Evolutionary conservation across 2,888 invertebrate genomes (phyloP).

Genomic region (Meliscaeva auricollis): DNA sequence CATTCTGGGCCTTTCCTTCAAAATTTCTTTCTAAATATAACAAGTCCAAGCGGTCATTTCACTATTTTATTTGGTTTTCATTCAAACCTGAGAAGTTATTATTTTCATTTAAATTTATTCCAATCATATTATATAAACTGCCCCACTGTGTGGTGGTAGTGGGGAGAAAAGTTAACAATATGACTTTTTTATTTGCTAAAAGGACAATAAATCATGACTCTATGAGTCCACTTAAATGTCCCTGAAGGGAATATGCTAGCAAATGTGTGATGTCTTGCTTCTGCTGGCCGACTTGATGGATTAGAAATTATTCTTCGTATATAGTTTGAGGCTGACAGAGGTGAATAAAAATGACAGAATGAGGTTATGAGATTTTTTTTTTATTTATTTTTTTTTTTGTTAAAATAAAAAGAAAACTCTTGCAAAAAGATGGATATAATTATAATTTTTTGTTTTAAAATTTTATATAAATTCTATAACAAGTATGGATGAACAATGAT

Average conservation of each 20-base stretch:
- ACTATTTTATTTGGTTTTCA: not conserved
- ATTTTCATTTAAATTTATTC: not conserved
- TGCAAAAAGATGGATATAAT: no score
- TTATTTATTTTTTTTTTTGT: not conserved
- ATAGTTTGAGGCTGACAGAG: slow-evolving; percentile 43
- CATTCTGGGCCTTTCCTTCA: no score
- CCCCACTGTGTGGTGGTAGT: not conserved
- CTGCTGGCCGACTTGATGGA: slow-evolving; percentile 65
- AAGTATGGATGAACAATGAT: no score
- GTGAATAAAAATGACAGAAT: slow-evolving; percentile 59
- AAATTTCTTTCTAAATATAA: no score
- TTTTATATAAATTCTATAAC: no score
- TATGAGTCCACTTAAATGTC: slow-evolving; percentile 72
- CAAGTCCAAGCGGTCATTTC: no score
- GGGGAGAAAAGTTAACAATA: slow-evolving; percentile 59
- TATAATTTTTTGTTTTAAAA: no score
- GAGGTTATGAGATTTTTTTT: slow-evolving; percentile 51
- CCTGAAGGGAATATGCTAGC: slow-evolving; percentile 65
- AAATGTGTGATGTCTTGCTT: slow-evolving; percentile 69
- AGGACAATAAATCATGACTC: slow-evolving; percentile 73
- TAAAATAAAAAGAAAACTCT: no score
- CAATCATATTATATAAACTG: not conserved
- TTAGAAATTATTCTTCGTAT: slow-evolving; percentile 66
- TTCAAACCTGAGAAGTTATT: not conserved
- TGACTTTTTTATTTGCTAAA: slow-evolving; percentile 74